Evolutionary conservation across 1,140 invertebrate genomes (phyloP).

Genomic region (Proales similis): DNA sequence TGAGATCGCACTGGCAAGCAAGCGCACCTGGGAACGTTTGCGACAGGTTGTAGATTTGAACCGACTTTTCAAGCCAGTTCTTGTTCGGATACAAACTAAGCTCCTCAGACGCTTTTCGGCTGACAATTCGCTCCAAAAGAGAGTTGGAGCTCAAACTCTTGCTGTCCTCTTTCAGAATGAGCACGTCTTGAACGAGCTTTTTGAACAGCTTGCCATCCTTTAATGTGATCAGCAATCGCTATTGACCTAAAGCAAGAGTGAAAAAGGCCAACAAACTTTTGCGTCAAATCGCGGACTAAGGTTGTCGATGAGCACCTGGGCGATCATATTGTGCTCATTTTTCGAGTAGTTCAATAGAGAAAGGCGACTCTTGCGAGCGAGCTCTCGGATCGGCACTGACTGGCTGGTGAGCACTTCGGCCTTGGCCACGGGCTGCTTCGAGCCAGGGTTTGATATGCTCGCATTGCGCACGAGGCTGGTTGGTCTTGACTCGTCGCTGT

Average conservation of each 20-base stretch:
- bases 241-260: neutral
- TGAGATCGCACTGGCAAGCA: neutral
- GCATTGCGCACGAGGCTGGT: neutral
- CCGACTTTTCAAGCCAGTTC: constrained; percentile 49
- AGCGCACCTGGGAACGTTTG: constrained; percentile 46
- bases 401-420: constrained; percentile 18
- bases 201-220: constrained; percentile 26
- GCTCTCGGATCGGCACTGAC: constrained; percentile 10
- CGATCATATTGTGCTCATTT: constrained; percentile 48
- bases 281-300: constrained; percentile 39
- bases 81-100: constrained; percentile 46
- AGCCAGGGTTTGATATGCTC: no score
- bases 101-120: constrained; percentile 45
- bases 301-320: constrained; percentile 48
- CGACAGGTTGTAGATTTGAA: constrained; percentile 46
- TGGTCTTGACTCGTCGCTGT: constrained; percentile 25
- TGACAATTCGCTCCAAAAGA: constrained; percentile 31
- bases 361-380: constrained; percentile 6
- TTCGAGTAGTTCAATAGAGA: constrained; percentile 42
- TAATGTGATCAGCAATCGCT: neutral
- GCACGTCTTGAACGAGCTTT: constrained; percentile 23
- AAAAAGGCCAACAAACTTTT: neutral
- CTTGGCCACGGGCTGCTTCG: constrained; percentile 22
- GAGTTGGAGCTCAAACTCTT: constrained; percentile 2
- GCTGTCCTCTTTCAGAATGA: constrained; percentile 22